Conservation (phyloP, 2,888 invertebrate genomes). For the Cyrtodaria siliqua region DNA sequence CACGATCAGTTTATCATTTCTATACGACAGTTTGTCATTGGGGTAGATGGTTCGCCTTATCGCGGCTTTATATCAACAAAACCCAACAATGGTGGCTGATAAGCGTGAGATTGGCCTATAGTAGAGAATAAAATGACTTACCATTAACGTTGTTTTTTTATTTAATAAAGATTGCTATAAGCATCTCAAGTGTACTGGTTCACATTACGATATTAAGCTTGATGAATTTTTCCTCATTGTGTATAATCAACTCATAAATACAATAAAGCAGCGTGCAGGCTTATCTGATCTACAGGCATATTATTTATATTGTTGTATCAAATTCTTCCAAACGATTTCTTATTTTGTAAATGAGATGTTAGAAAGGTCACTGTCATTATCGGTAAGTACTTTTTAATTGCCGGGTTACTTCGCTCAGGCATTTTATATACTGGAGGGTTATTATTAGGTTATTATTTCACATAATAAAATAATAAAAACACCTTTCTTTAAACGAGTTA, state of each 20-base stretch:
- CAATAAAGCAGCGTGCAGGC: conserved; percentile 10
- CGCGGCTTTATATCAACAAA: conserved; percentile 56
- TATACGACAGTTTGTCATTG: conserved; percentile 57
- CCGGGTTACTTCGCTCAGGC: too few relatives aligned
- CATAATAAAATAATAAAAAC: too few relatives aligned
- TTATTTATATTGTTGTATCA: too few relatives aligned
- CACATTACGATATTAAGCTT: conserved; percentile 32
- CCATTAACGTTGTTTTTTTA: conserved; percentile 52
- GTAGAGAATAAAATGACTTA: conserved; percentile 44
- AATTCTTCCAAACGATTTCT: too few relatives aligned
- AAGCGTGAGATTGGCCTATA: conserved; percentile 40
- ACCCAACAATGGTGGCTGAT: conserved; percentile 46
- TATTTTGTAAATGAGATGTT: too few relatives aligned
- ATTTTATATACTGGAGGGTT: too few relatives aligned
- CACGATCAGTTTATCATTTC: conserved; percentile 48
- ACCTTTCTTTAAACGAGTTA: too few relatives aligned
- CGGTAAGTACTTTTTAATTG: too few relatives aligned
- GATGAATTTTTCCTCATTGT: conserved; percentile 43
- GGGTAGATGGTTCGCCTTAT: conserved; percentile 60
- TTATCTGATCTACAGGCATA: too few relatives aligned
- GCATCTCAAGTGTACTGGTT: conserved; percentile 20
- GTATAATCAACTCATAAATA: conserved; percentile 24
- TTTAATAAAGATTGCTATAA: conserved; percentile 34
- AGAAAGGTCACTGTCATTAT: too few relatives aligned
- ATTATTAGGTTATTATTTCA: too few relatives aligned